These are phyloP conservation scores for Pristionchus maxplancki DNA, from an alignment of 2,888 invertebrate species.

Conservation along the genomic window DNA sequence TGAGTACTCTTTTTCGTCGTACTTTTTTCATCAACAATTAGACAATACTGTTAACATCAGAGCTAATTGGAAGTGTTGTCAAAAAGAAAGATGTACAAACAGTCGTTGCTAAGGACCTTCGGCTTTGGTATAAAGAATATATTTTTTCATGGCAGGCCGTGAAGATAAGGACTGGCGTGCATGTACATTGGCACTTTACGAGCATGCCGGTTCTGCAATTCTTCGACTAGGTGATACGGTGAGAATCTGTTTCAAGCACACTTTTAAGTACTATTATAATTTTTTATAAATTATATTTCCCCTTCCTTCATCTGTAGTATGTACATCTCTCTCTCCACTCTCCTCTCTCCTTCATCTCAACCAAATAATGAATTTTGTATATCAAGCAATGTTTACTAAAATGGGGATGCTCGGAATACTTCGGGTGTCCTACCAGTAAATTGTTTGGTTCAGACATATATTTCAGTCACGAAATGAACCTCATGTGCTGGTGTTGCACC, in stretches of 20 bases:
- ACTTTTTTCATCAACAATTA: background rate
- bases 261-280: background rate
- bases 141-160: constrained; percentile 55
- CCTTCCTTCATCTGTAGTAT: too few species aligned
- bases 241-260: too few species aligned
- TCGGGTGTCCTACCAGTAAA: too few species aligned
- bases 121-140: too few species aligned
- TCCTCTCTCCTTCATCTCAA: too few species aligned
- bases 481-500: constrained; percentile 55
- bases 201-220: constrained; percentile 49
- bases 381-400: too few species aligned
- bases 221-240: constrained; percentile 39
- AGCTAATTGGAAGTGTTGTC: background rate
- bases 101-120: background rate
- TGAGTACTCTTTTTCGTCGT: constrained; percentile 43
- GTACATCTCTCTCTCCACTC: too few species aligned
- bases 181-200: constrained; percentile 54
- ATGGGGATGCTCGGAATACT: background rate
- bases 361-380: too few species aligned
- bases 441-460: too few species aligned
- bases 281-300: too few species aligned
- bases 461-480: constrained; percentile 55
- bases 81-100: too few species aligned
- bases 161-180: constrained; percentile 65
- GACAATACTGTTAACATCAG: background rate